Evolutionary conservation across 1,140 invertebrate species (phyloP).

Genomic region (Lordiphosa collinella): DNA sequence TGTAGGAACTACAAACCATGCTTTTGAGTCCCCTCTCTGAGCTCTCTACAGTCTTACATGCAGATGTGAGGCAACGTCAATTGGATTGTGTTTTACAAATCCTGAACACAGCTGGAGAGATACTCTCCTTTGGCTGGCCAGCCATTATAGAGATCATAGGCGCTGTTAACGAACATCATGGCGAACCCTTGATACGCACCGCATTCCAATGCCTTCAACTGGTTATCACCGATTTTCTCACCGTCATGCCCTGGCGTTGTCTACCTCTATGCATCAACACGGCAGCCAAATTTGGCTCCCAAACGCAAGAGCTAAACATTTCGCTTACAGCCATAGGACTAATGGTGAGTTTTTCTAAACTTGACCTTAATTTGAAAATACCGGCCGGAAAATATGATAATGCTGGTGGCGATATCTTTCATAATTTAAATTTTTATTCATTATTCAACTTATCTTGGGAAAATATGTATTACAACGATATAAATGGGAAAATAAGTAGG

Average conservation of each 20-base stretch:
- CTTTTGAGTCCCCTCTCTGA: conserved; percentile 93
- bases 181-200: conserved; percentile 93
- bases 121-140: conserved; percentile 95
- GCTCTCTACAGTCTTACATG: conserved; percentile 92
- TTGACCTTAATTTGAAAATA: too few relatives aligned
- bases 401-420: too few relatives aligned
- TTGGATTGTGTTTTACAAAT: conserved; percentile 96
- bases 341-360: too few relatives aligned
- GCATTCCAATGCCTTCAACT: conserved; percentile 98
- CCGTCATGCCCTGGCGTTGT: conserved; percentile 92
- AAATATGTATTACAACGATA: too few relatives aligned
- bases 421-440: too few relatives aligned
- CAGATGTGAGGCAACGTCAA: conserved; percentile 96
- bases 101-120: conserved; percentile 95
- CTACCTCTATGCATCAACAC: conserved; percentile 95
- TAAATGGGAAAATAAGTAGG: too few relatives aligned
- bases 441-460: too few relatives aligned
- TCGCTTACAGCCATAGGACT: conserved; percentile 98
- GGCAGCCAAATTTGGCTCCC: conserved; percentile 96
- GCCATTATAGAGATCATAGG: conserved; percentile 96
- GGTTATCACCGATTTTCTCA: conserved; percentile 97
- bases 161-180: conserved; percentile 94
- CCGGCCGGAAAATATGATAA: too few relatives aligned
- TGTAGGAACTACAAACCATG: conserved; percentile 90
- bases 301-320: conserved; percentile 98